These are phyloP conservation scores for Phthorimaea operculella DNA, from an alignment of 1,140 invertebrate species.

Conservation along the genomic window DNA sequence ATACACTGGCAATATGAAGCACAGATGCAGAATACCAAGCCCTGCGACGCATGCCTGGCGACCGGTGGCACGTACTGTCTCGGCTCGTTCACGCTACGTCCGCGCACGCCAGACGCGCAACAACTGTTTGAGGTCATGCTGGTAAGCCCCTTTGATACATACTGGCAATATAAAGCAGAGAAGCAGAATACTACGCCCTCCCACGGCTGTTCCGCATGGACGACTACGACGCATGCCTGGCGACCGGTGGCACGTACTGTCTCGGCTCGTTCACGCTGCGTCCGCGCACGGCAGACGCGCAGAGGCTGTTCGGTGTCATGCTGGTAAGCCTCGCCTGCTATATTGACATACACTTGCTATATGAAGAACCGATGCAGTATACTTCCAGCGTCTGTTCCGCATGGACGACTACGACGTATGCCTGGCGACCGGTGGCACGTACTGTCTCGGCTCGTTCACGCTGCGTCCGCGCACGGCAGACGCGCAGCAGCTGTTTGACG, in stretches of 20 bases:
- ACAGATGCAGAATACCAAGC: too few relatives aligned
- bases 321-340: too few relatives aligned
- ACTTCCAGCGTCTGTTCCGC: constrained; percentile 32
- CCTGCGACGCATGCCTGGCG: constrained; percentile 31
- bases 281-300: background rate
- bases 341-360: too few relatives aligned
- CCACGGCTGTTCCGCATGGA: constrained; percentile 36
- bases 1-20: too few relatives aligned
- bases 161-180: too few relatives aligned
- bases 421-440: constrained; percentile 21
- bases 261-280: constrained; percentile 28
- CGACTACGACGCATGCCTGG: constrained; percentile 33
- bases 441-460: constrained; percentile 37
- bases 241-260: constrained; percentile 28
- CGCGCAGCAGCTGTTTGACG: background rate
- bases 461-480: background rate
- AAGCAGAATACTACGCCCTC: constrained; percentile 28
- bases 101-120: background rate
- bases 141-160: too few relatives aligned
- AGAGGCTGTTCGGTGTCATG: background rate
- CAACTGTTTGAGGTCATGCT: background rate
- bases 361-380: constrained; percentile 30
- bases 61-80: constrained; percentile 30
- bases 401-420: constrained; percentile 40
- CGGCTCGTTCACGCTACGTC: constrained; percentile 25